Evolutionary conservation across 2,797 vertebrate genomes (phyloP), one percentile per base, ranked within the genome.

Genomic region (Girardinus metallicus): DNA sequence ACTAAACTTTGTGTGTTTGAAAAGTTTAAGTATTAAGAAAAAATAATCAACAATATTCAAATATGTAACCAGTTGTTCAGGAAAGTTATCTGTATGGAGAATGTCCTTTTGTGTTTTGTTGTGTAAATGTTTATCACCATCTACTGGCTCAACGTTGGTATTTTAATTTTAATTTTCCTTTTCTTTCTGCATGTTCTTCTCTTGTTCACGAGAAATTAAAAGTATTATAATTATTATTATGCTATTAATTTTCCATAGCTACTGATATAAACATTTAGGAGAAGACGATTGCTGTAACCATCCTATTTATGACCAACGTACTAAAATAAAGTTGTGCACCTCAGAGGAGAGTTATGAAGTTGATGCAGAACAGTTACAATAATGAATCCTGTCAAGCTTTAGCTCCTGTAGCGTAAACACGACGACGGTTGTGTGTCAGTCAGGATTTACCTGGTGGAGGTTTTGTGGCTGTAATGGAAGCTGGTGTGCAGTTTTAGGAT

Each of bases 371-470:
- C 23, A n/a, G 41, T 70, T 44, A 39, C 34, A 66, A 23, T 66
- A 18, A 21, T 41, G 66, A n/a, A 41, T 74, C 73, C 51, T 39
- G 49, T 4, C 21, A 6, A 57, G 51, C 36, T n/a, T 43, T 23
- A 10, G 72, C 44, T 49, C 18, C 16, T 73, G 21, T 12, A 43
- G 23, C 12, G 39, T 70, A 74, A 77, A 78, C 73, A 47, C 47
- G 46, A 18, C 71, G 15, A 53, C 34, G 39, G 16, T 39, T 13
- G 3, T 77, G 74, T 75, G 76, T 74, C 41, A 74, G 60, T 18
- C 26, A 26, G 21, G 55, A 81, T 49, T 81, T 73, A 75, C 39
- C 74, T 41, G 29, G 43, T 43, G 7, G 44, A 26, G 31, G 68
- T 44, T 72, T 49, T 75, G 34, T 71, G 60, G 46, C 70, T 76